A percentile compares a stretch with the other conserved stretches of the same genome.
Conservation (phyloP, 2,797 vertebrate species). For the Eospalax fontanierii region DNA sequence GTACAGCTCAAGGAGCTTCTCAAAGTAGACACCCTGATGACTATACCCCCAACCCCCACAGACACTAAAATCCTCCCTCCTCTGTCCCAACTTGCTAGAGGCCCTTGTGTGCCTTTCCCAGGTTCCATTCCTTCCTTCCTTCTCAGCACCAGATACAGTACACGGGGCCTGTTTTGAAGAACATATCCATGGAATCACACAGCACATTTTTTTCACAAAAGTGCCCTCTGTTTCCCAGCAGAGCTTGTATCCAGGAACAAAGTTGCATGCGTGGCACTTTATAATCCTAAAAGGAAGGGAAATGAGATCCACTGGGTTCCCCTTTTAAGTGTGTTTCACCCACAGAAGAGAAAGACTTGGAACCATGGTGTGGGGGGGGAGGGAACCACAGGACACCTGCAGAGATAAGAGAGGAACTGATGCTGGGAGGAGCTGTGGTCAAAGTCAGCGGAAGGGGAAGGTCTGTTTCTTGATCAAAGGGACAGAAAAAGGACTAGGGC, state of each 20-base stretch:
- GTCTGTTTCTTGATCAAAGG: conserved; percentile 27
- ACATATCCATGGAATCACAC: not conserved
- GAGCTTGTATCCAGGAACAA: not conserved
- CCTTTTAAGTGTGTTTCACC: not conserved
- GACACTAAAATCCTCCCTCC: not conserved
- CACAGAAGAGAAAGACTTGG: not conserved
- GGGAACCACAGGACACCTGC: not conserved
- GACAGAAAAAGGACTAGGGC: conserved; percentile 7
- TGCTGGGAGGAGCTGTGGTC: not conserved
- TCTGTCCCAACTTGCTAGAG: not conserved
- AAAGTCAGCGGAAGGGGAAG: conserved; percentile 74
- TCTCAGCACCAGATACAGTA: not conserved
- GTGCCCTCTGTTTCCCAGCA: not conserved
- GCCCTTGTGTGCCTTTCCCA: not conserved
- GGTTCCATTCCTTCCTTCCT: not conserved
- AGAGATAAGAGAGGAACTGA: not conserved
- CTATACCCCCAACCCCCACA: not conserved
- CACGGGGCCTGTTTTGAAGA: not conserved
- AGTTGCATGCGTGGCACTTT: conserved; percentile 20
- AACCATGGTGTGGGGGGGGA: conserved; percentile 6
- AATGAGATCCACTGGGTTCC: conserved; percentile 23
- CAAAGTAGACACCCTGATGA: not conserved
- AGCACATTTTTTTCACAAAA: not conserved
- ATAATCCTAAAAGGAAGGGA: not conserved
- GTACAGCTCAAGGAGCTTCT: not conserved